phyloP scores from a whole-genome alignment of 1,140 invertebrate genomes.

The Papilio aristodemus region DNA sequence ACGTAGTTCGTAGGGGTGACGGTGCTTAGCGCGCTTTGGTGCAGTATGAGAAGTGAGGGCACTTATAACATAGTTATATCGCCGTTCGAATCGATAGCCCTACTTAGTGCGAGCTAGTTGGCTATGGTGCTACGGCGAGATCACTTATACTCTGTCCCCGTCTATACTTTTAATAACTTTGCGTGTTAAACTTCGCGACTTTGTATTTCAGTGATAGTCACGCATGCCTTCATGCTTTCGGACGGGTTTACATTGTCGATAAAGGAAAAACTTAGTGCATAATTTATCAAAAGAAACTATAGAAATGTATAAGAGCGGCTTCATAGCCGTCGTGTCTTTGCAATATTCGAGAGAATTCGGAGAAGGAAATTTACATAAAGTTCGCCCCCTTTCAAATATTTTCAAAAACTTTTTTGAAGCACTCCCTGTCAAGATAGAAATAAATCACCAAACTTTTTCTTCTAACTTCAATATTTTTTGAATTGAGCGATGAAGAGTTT shows the following conservation, averaged over 20 bases:
- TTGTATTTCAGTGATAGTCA: slow-evolving; percentile 26
- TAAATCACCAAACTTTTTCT: slow-evolving; percentile 22
- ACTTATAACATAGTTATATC: slow-evolving; percentile 41
- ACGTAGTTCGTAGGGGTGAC: slow-evolving; percentile 27
- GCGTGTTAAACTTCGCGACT: slow-evolving; percentile 26
- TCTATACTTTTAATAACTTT: slow-evolving; percentile 32
- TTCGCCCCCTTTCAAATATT: slow-evolving; percentile 34
- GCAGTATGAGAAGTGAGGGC: slow-evolving; percentile 24
- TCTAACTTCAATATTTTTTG: slow-evolving; percentile 25
- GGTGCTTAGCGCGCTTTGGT: slow-evolving; percentile 33
- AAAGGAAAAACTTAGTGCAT: slow-evolving; percentile 9
- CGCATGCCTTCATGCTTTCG: slow-evolving; percentile 24
- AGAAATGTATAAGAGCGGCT: slow-evolving; percentile 2
- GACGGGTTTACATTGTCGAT: slow-evolving; percentile 19
- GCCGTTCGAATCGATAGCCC: slow-evolving; percentile 42
- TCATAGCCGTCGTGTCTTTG: slow-evolving; percentile 13
- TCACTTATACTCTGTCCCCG: slow-evolving; percentile 17
- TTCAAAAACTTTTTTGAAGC: slow-evolving; percentile 29
- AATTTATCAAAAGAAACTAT: slow-evolving; percentile 20
- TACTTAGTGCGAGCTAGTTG: slow-evolving; percentile 43
- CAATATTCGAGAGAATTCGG: slow-evolving; percentile 19
- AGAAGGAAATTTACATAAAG: slow-evolving; percentile 26
- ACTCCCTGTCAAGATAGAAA: slow-evolving; percentile 31
- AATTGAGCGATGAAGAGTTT: slow-evolving; percentile 23
- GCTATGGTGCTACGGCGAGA: slow-evolving; percentile 15